phyloP scores from a whole-genome alignment of 1,140 invertebrate genomes.

The Brachionus koreanus region DNA sequence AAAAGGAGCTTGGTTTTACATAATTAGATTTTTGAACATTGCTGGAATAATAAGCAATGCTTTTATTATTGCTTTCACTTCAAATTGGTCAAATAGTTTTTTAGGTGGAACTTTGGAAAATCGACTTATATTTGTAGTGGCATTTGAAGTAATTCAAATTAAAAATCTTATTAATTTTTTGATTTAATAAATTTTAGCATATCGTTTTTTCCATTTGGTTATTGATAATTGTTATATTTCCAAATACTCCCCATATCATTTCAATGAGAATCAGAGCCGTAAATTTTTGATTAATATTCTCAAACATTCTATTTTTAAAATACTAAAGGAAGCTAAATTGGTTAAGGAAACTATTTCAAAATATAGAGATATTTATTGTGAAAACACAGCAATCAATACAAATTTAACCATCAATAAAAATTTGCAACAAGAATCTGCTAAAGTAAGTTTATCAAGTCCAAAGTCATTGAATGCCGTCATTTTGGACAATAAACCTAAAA shows the following conservation, averaged over 20 bases:
- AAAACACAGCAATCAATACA: neutral
- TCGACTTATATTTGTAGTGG: neutral
- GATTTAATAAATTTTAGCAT: neutral
- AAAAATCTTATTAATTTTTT: neutral
- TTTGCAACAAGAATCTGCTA: neutral
- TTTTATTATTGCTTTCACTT: slow-evolving; percentile 60
- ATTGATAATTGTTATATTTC: neutral
- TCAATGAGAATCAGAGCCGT: neutral
- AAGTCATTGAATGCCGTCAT: neutral
- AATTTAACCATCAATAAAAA: neutral
- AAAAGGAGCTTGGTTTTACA: slow-evolving; percentile 59
- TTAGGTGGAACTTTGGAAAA: neutral
- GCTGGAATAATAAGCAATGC: slow-evolving; percentile 58
- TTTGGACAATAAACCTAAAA: neutral
- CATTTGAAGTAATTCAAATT: slow-evolving; percentile 3
- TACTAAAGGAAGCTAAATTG: neutral
- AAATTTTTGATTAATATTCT: neutral
- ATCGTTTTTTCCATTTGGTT: slow-evolving; percentile 24
- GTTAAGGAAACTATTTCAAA: neutral
- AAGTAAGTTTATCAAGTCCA: neutral
- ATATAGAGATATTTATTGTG: neutral
- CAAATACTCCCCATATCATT: neutral
- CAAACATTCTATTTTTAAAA: neutral
- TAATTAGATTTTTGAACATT: slow-evolving; percentile 58
- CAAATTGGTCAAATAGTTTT: slow-evolving; percentile 50